Evolutionary conservation across 37 sponge, comb jelly and placozoan genomes (phyloP).

Genomic region (Diacarnus erythraeanus): DNA sequence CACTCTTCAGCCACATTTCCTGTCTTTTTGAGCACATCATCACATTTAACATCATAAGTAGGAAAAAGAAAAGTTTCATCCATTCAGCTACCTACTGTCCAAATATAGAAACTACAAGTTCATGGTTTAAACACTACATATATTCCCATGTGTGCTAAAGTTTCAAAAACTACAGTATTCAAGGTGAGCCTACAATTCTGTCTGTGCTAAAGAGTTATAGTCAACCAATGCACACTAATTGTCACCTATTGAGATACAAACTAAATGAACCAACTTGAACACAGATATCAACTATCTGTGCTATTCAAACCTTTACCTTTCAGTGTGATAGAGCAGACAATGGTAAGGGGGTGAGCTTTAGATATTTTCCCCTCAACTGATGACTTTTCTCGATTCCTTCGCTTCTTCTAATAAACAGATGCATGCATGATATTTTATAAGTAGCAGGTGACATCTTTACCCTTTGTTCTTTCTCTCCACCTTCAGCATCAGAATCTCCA

Average conservation of each 20-base stretch:
- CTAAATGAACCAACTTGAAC: background rate
- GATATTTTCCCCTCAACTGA: constrained; percentile 6
- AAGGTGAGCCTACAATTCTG: too few species aligned
- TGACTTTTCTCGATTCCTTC: background rate
- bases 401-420: constrained; percentile 27
- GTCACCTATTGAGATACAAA: background rate
- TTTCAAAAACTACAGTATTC: too few species aligned
- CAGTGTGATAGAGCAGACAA: constrained; percentile 28
- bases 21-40: too few species aligned
- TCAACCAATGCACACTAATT: too few species aligned
- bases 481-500: constrained; percentile 40
- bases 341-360: constrained; percentile 34
- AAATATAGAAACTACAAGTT: too few species aligned
- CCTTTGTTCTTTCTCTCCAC: constrained; percentile 9
- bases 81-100: too few species aligned
- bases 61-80: too few species aligned
- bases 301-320: constrained; percentile 4
- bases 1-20: too few species aligned
- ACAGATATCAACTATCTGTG: background rate
- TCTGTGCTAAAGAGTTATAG: too few species aligned
- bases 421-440: background rate
- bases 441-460: background rate
- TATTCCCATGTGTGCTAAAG: too few species aligned
- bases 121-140: too few species aligned
- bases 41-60: too few species aligned